A percentile compares a stretch with the other conserved stretches of the same genome.
Evolutionary conservation across 2,113 vertebrate genomes (phyloP).

Genomic region (Irena cyanogastra): DNA sequence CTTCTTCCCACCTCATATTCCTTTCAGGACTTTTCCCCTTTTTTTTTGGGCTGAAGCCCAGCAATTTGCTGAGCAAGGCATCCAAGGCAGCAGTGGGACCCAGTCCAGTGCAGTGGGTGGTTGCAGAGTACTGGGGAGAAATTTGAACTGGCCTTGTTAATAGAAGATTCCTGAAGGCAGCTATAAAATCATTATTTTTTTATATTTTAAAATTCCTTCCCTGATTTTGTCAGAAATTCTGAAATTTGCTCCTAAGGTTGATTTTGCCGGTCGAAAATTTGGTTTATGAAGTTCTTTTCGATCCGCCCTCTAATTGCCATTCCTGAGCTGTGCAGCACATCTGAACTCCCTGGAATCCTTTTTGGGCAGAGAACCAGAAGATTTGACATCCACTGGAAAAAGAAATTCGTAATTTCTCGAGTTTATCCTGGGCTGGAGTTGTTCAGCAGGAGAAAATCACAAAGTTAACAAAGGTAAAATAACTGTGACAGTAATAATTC

Average conservation of each 20-base stretch:
- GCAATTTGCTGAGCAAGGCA: conserved; percentile 25
- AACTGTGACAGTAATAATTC: neutral
- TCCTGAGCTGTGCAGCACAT: neutral
- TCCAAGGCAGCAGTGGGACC: neutral
- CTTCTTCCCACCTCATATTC: neutral
- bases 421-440: neutral
- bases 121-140: neutral
- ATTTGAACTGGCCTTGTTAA: neutral
- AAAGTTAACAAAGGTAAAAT: neutral
- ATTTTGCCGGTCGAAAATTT: neutral
- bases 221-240: neutral
- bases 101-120: neutral
- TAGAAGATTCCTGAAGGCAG: neutral
- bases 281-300: neutral
- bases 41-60: neutral
- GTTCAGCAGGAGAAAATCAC: neutral
- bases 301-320: neutral
- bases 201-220: neutral
- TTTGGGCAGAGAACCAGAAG: neutral
- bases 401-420: neutral
- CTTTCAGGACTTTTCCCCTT: neutral
- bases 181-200: neutral
- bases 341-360: neutral
- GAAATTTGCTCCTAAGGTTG: neutral
- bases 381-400: neutral